Percentiles rank a stretch among this genome's conserved stretches.
These are phyloP conservation scores for Porphyrio hochstetteri DNA, from an alignment of 2,113 vertebrate species.

Conservation along the genomic window DNA sequence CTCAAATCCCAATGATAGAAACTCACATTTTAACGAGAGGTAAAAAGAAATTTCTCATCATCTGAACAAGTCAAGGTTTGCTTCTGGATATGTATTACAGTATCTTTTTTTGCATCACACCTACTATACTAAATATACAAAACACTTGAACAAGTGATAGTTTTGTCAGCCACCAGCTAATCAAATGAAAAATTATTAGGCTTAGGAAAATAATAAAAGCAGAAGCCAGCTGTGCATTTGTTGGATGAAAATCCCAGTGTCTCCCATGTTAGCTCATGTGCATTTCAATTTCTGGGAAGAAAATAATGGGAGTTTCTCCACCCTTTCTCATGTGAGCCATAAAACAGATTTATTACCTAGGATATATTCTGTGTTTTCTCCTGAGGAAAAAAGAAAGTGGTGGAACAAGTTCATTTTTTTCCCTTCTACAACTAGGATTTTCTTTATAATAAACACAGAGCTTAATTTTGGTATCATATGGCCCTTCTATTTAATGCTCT, in stretches of 20 bases:
- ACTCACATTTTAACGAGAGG: background rate
- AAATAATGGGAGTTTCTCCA: constrained; percentile 70
- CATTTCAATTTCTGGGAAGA: constrained; percentile 70
- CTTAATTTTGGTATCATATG: constrained; percentile 62
- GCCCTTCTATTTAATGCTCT: constrained; percentile 54
- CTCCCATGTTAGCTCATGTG: constrained; percentile 63
- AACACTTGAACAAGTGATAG: constrained; percentile 37
- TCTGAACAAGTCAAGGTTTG: background rate
- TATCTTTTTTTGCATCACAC: constrained; percentile 16
- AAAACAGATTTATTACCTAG: constrained; percentile 72
- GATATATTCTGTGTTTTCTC: constrained; percentile 68
- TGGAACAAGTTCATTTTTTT: constrained; percentile 69
- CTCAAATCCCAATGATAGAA: background rate
- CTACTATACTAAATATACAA: constrained; percentile 41
- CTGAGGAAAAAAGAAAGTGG: constrained; percentile 61
- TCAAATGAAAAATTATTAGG: constrained; percentile 64
- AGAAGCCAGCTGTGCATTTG: constrained; percentile 65
- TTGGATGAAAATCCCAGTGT: constrained; percentile 61
- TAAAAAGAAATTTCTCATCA: background rate
- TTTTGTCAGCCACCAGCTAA: constrained; percentile 66
- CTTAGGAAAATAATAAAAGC: constrained; percentile 64
- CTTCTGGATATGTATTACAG: background rate
- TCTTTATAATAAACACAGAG: constrained; percentile 66
- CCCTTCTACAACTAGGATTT: constrained; percentile 57
- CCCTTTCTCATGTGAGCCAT: constrained; percentile 71